These are phyloP conservation scores for Sebastiscus tertius DNA, from an alignment of 2,797 vertebrate species.

Conservation along the genomic window DNA sequence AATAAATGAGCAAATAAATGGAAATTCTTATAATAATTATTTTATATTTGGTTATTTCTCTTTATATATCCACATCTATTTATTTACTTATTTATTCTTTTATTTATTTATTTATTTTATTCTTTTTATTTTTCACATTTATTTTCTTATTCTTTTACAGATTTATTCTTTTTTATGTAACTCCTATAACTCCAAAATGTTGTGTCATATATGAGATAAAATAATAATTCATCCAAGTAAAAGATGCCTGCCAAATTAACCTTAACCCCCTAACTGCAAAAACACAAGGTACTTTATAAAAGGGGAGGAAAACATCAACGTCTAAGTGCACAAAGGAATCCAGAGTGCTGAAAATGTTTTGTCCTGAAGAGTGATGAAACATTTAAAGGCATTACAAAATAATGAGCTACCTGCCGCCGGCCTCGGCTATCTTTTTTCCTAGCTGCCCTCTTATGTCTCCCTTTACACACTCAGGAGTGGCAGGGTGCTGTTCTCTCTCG, in stretches of 20 bases:
- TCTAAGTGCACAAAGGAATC: not conserved
- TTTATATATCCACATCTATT: no score
- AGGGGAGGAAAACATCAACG: not conserved
- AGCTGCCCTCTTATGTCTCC: not conserved
- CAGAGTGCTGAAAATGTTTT: not conserved
- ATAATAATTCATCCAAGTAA: not conserved
- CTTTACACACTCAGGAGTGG: not conserved
- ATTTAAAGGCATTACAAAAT: slow-evolving; percentile 4
- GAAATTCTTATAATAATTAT: accelerated
- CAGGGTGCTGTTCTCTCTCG: slow-evolving; percentile 17
- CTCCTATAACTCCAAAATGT: no score
- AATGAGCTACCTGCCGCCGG: slow-evolving; percentile 8
- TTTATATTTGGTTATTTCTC: no score
- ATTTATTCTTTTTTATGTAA: accelerated
- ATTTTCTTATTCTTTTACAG: no score
- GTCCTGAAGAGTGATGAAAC: not conserved
- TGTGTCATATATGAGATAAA: not conserved
- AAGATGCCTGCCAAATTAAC: not conserved
- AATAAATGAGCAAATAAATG: no score
- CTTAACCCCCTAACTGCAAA: not conserved
- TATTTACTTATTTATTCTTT: no score
- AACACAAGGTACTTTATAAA: not conserved
- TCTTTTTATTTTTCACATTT: no score
- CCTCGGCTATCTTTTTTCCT: not conserved
- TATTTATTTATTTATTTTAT: no score